phyloP scores from a whole-genome alignment of 2,113 vertebrate species.

The Charadrius vociferus region DNA sequence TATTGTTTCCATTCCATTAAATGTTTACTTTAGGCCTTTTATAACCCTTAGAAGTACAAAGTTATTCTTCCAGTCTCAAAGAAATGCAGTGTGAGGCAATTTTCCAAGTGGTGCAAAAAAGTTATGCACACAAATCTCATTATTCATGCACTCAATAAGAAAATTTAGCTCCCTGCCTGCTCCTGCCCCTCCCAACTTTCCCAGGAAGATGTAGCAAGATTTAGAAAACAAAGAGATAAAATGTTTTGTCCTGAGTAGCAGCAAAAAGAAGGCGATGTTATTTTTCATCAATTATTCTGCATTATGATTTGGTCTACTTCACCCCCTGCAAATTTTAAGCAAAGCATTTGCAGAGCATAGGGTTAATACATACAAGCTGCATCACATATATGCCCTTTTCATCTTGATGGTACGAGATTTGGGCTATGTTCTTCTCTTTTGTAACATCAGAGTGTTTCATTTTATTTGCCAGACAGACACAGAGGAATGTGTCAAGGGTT shows the following conservation, averaged over 20 bases:
- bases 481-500: background rate
- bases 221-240: background rate
- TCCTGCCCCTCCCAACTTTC: background rate
- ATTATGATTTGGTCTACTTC: background rate
- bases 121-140: background rate
- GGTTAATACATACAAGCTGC: background rate
- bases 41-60: conserved; percentile 13
- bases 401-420: background rate
- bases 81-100: conserved; percentile 43
- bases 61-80: conserved; percentile 56
- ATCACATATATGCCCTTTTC: background rate
- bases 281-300: background rate
- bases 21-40: conserved; percentile 67
- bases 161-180: background rate
- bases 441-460: background rate
- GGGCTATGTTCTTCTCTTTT: background rate
- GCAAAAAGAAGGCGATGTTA: background rate
- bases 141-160: conserved; percentile 10
- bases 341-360: background rate
- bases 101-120: conserved; percentile 26
- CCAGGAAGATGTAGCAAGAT: background rate
- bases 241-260: background rate
- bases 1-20: conserved; percentile 63
- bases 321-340: background rate
- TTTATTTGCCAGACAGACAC: background rate